Evolutionary conservation across 2,888 invertebrate genomes (phyloP).

Genomic region (Chaetoderma sp.): DNA sequence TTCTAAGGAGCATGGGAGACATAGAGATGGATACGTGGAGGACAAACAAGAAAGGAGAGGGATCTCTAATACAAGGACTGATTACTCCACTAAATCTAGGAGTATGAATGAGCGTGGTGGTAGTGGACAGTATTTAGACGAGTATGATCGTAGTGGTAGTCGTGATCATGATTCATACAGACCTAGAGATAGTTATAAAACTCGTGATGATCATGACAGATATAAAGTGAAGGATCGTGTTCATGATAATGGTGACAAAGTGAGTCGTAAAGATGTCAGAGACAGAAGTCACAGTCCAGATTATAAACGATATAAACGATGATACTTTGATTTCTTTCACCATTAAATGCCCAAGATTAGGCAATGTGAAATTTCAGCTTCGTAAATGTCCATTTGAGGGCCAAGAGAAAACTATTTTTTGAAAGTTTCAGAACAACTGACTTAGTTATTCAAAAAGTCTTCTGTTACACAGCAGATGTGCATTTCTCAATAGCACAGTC

Average conservation of each 20-base stretch:
- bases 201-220: neutral
- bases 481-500: too few relatives aligned
- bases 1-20: neutral
- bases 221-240: constrained; percentile 18
- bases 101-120: neutral
- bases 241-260: constrained; percentile 12
- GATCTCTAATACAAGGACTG: neutral
- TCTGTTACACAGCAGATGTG: too few relatives aligned
- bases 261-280: constrained; percentile 7
- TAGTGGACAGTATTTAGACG: constrained; percentile 6
- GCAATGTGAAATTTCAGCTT: too few relatives aligned
- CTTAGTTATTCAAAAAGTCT: too few relatives aligned
- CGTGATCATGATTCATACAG: neutral
- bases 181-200: neutral
- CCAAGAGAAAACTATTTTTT: too few relatives aligned
- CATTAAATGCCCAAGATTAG: too few relatives aligned
- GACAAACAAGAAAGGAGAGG: constrained; percentile 1
- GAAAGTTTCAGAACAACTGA: too few relatives aligned
- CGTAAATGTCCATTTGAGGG: too few relatives aligned
- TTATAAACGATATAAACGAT: too few relatives aligned
- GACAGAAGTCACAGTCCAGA: neutral
- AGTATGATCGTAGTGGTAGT: constrained; percentile 7
- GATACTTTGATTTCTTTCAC: too few relatives aligned
- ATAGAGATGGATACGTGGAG: neutral
- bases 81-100: neutral